Evolutionary conservation across 2,797 vertebrate genomes (phyloP), one percentile per base, ranked within the genome.

Genomic region (Oreochromis grahami): DNA sequence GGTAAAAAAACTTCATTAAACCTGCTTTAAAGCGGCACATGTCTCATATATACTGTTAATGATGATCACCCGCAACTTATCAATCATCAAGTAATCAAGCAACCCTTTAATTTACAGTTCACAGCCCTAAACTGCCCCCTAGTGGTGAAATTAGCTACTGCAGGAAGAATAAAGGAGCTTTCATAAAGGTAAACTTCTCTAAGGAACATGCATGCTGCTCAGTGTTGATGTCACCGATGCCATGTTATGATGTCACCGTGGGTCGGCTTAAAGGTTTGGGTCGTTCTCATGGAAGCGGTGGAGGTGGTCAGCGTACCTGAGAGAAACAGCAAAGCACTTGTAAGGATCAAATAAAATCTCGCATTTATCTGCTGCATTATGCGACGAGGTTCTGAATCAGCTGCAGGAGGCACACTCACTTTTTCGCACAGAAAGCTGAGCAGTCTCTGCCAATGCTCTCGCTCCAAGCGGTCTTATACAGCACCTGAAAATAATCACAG

Each of bases 391-490:
- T 52, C n/a, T 29, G 3, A 45, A 7, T 21, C 19, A 6, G 21
- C 45, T 9, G 34, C 5, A 2, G 48, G 29, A n/a, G 1, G 4
- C 14, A 34, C 6, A 94, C 98, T 94, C 90, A 99, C 98, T 99
- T 98, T 91, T 99, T 99, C 8, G 98, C 98, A 0, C 98, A 99
- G 94, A 96, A 99, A 0, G 98, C 95, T 0, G 97, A 81, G 41
- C 98, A 99, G 95, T 99, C 98, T 84, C 98, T 92, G 8, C 97
- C 98, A 52, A 99, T 89, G 14, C 98, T 99, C 94, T 99, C 98
- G 2, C 98, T 99, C 98, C 98, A 99, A 2, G 98, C 98, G 0
- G 97, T 97, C 94, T 98, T 99, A 95, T 99, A 99, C 87, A 99
- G 94, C 70, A 99, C 98, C 98, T 99, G 94, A n/a, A 26, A 65